Conservation (phyloP, 2,113 vertebrate genomes). For the Halcyon senegalensis region DNA sequence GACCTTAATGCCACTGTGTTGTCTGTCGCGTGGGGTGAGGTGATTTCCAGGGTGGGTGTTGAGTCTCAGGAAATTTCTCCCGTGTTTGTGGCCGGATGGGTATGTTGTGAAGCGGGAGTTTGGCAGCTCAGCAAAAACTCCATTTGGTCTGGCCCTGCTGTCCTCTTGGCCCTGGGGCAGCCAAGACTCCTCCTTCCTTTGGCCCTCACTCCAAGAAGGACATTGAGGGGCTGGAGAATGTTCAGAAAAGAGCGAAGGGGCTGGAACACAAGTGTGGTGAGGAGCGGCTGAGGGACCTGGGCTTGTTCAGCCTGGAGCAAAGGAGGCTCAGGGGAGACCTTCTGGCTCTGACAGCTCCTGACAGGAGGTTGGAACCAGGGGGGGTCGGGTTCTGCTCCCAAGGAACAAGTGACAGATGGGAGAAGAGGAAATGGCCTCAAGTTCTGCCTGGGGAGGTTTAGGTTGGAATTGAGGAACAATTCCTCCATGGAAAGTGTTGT, state of each 20-base stretch:
- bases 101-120: neutral
- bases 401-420: neutral
- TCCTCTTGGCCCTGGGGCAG: rapidly evolving
- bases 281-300: neutral
- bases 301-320: neutral
- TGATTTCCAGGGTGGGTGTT: neutral
- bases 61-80: neutral
- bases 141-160: neutral
- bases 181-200: neutral
- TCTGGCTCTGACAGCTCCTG: neutral
- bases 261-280: neutral
- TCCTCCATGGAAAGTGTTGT: neutral
- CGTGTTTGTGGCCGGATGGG: rapidly evolving
- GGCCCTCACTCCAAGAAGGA: neutral
- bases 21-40: neutral
- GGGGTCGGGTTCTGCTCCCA: neutral
- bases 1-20: rapidly evolving
- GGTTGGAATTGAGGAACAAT: neutral
- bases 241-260: neutral
- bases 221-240: neutral
- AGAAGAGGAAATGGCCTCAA: neutral
- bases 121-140: neutral
- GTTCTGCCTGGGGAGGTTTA: neutral
- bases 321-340: neutral
- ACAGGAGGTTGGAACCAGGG: neutral